Conservation (phyloP, 2,888 invertebrate species). For the Tenthredo amoena region DNA sequence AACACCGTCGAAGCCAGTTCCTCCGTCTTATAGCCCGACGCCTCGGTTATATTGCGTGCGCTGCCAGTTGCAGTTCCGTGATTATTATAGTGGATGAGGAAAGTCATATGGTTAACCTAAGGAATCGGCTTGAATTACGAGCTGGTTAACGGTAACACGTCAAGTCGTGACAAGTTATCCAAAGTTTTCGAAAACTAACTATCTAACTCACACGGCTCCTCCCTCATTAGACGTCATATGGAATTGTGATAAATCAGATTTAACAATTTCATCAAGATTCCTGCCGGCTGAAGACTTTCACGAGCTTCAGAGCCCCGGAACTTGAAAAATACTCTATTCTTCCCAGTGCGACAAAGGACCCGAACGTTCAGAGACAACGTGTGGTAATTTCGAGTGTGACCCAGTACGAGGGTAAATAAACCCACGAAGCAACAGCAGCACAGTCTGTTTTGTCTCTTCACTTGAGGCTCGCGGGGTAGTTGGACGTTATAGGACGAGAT, state of each 20-base stretch:
- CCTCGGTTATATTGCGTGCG: neutral
- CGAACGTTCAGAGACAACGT: neutral
- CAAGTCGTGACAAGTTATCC: slow-evolving; percentile 7
- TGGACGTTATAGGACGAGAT: neutral
- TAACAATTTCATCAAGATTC: neutral
- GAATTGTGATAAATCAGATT: slow-evolving; percentile 2
- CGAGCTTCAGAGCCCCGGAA: neutral
- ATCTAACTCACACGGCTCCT: neutral
- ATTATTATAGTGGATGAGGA: neutral
- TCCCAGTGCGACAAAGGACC: neutral
- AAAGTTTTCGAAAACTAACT: neutral
- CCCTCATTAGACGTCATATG: neutral
- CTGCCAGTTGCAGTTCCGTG: slow-evolving; percentile 32
- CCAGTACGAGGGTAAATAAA: neutral
- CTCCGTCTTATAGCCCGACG: neutral
- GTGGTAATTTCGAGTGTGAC: neutral
- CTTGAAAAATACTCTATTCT: neutral
- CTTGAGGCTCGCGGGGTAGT: neutral
- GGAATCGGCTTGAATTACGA: neutral
- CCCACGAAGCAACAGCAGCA: neutral
- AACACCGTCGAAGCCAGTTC: neutral
- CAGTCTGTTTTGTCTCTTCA: neutral
- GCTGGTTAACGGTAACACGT: neutral
- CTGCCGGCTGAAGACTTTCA: neutral
- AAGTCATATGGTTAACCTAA: neutral